Base-by-base conservation (phyloP, 2,888 invertebrate species). In the Tipula lateralis region DNA sequence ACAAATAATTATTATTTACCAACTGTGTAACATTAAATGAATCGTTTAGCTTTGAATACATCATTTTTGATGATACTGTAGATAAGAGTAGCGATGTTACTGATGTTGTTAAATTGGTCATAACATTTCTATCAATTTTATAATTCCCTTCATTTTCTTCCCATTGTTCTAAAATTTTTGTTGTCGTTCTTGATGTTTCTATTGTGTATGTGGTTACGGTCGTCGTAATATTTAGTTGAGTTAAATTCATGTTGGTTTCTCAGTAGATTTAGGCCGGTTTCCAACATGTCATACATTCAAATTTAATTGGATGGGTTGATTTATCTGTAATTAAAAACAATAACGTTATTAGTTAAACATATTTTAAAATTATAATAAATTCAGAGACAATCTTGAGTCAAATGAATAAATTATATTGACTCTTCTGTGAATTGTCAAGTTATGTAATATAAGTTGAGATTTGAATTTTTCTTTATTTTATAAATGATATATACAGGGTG, bases 161-260 rank as follows among this genome's bases (percentile, higher is more conserved):
- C 34, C 9, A 12, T 19, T 1, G 12, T 24, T 66, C 24, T 7
- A 66, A 66, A 66, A 83, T 83, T 34, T 6, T 19, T 30, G 19
- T 34, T 30, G 82, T 83, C 82, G 82, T 83, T 83, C 7, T 83
- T 30, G 19, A 16, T 83, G 83, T 12, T 83, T n/a, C 34, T 34
- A 16, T 66, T 66, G 19, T 66, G 66, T 66, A 9, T 66, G 66
- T 2, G n/a, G 7, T 34, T 83, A 34, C 6, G 2, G 19, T 34
- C 34, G 83, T 83, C 34, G 34, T 66, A 66, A 19, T 9, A 66
- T 66, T 24, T 66, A 66, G 19, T 66, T 66, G 24, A 24, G 24
- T 24, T 66, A 66, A 66, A 66, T 24, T 66, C 66, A 66, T 66
- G 66, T 66, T 66, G 66, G 24, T 66, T 9, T 66, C 66, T 66